A percentile compares a stretch with the other conserved stretches of the same genome.
Evolutionary conservation across 1,140 invertebrate species (phyloP).

Genomic region (Cydia pomonella): DNA sequence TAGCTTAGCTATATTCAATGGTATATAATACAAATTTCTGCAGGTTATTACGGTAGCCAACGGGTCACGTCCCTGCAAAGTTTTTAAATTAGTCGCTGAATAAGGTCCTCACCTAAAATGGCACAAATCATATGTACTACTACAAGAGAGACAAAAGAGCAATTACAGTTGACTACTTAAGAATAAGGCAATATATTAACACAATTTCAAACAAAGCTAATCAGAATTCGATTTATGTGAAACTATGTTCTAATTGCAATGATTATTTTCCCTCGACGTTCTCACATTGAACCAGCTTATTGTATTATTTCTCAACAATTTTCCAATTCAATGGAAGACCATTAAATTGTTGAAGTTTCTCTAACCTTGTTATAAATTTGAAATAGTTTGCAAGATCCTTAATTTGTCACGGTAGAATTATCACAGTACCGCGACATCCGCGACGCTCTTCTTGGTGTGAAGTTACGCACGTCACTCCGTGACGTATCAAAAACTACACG

Average conservation of each 20-base stretch:
- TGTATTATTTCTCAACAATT: slow-evolving; percentile 3
- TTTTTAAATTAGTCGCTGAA: too few species aligned
- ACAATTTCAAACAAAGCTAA: neutral
- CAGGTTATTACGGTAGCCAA: too few species aligned
- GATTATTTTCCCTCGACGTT: neutral
- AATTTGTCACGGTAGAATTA: neutral
- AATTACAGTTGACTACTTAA: too few species aligned
- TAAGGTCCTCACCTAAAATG: too few species aligned
- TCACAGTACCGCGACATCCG: neutral
- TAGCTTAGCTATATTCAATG: too few species aligned
- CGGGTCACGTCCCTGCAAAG: too few species aligned
- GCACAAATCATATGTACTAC: too few species aligned
- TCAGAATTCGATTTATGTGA: neutral
- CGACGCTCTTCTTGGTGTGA: too few species aligned
- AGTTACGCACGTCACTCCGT: too few species aligned
- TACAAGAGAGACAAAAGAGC: too few species aligned
- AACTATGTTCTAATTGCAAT: neutral
- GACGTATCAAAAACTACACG: too few species aligned
- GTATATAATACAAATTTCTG: too few species aligned
- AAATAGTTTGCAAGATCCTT: slow-evolving; percentile 10
- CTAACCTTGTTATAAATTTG: slow-evolving; percentile 3
- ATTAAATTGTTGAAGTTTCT: slow-evolving; percentile 11
- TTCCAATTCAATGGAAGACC: slow-evolving; percentile 1
- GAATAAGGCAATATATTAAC: neutral
- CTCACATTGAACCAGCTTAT: slow-evolving; percentile 2